Base-by-base conservation (phyloP, 2,113 vertebrate genomes). In the Hemichromis elongatus region DNA sequence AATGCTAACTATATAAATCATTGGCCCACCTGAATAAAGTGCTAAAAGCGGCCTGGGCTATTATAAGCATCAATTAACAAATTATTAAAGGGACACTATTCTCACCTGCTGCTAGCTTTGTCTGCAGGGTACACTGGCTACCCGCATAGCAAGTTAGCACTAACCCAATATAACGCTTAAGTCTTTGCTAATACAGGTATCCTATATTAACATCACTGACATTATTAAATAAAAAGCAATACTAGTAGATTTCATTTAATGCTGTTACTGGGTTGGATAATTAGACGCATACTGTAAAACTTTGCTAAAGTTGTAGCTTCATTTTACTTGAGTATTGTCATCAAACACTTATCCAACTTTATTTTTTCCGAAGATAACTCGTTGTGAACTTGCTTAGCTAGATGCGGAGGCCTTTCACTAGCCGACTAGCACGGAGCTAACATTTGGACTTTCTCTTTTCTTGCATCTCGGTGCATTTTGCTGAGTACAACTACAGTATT, bases 341-440 rank as follows among this genome's bases (percentile, higher is more conserved):
- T 53, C 26, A 63, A 80, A 55, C 5, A 66, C 6, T 85, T 87
- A 16, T 33, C 68, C 1, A 88, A 88, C 75, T 78, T 89, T 33
- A 45, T 55, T 73, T 77, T 35, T 28, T 37, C 3, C 12, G 3
- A 3, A n/a, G n/a, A 28, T 14, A 90, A 89, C 84, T 89, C 80
- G 42, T 61, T 86, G 54, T 75, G 50, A 87, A 91, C 85, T 91
- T 91, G 37, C 47, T 40, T 8, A 16, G 79, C 83, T 82, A 24
- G 33, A 47, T 28, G 19, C 28, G 11, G 3, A 70, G 93, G 94
- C 93, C 94, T 89, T 18, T 30, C 9, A 5, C 19, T 14, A 42
- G 47, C 77, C 50, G 7, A 87, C 87, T 88, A 90, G n/a, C 1
- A 3, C 1, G 1, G 2, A 56, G 86, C 81, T 89, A 85, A 45